Evolutionary conservation across 2,113 vertebrate species (phyloP).

Genomic region (Phycodurus eques): DNA sequence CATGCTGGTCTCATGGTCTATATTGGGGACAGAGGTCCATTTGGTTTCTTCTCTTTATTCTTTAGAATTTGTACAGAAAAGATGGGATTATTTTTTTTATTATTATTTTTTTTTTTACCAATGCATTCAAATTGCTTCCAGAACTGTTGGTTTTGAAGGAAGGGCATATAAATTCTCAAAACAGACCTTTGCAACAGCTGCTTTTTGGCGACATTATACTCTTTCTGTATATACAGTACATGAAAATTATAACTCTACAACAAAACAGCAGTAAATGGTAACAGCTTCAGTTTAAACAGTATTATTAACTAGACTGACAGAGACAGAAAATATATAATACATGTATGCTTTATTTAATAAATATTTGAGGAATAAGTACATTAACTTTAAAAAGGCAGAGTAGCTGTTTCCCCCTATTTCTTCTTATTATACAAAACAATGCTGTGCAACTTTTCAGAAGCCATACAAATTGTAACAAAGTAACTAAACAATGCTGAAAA

Average conservation of each 20-base stretch:
- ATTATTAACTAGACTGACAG: no score
- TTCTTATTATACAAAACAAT: background rate
- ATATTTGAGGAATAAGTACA: no score
- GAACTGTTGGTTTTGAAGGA: background rate
- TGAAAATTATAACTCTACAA: background rate
- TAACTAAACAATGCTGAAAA: background rate
- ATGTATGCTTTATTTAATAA: no score
- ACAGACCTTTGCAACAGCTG: background rate
- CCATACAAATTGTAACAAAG: background rate
- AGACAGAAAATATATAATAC: no score
- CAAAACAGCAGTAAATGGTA: background rate
- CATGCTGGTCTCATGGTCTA: background rate
- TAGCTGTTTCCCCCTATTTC: background rate
- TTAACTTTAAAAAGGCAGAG: background rate
- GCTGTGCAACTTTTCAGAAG: background rate
- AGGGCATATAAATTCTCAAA: background rate
- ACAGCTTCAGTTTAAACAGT: no score
- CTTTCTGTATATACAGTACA: background rate
- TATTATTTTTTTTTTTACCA: background rate
- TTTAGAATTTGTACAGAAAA: background rate
- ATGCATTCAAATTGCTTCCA: constrained; percentile 1
- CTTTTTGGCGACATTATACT: background rate
- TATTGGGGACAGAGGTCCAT: background rate
- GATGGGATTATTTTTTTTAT: background rate
- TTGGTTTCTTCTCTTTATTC: background rate